A percentile compares a stretch with the other conserved stretches of the same genome.
These are phyloP conservation scores for Cactoblastis cactorum DNA, from an alignment of 2,888 invertebrate genomes.

Conservation along the genomic window DNA sequence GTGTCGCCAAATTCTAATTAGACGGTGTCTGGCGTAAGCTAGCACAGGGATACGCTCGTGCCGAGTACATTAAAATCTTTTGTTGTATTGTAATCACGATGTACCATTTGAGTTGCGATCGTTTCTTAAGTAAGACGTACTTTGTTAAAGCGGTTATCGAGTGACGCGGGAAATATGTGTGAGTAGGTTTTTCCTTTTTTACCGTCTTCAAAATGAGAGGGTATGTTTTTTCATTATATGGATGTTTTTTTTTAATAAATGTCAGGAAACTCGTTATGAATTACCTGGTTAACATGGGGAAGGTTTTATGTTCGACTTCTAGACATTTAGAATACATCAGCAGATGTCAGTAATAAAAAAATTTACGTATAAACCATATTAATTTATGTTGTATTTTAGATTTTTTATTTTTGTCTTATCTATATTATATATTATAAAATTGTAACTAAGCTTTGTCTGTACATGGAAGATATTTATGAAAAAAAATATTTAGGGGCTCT, in stretches of 20 bases:
- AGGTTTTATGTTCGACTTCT: too few relatives aligned
- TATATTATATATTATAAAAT: too few relatives aligned
- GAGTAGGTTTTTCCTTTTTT: not conserved
- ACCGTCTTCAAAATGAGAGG: not conserved
- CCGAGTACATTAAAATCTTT: constrained; percentile 9
- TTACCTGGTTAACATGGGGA: too few relatives aligned
- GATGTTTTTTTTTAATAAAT: not conserved
- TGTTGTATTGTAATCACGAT: constrained; percentile 21
- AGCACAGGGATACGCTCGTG: constrained; percentile 41
- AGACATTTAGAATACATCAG: too few relatives aligned
- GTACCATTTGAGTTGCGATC: constrained; percentile 30
- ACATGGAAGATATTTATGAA: too few relatives aligned
- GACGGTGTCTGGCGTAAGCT: constrained; percentile 71
- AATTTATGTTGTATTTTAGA: too few relatives aligned
- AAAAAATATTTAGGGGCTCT: too few relatives aligned
- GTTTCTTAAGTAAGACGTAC: constrained; percentile 23
- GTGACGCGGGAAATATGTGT: not conserved
- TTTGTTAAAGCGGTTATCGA: not conserved
- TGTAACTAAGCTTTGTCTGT: too few relatives aligned
- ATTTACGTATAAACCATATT: too few relatives aligned
- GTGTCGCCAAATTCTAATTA: constrained; percentile 77
- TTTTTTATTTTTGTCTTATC: too few relatives aligned
- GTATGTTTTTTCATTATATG: not conserved
- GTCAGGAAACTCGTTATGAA: too few relatives aligned
- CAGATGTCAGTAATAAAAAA: too few relatives aligned